phyloP scores from a whole-genome alignment of 2,888 invertebrate genomes.

The Onchidella celtica region DNA sequence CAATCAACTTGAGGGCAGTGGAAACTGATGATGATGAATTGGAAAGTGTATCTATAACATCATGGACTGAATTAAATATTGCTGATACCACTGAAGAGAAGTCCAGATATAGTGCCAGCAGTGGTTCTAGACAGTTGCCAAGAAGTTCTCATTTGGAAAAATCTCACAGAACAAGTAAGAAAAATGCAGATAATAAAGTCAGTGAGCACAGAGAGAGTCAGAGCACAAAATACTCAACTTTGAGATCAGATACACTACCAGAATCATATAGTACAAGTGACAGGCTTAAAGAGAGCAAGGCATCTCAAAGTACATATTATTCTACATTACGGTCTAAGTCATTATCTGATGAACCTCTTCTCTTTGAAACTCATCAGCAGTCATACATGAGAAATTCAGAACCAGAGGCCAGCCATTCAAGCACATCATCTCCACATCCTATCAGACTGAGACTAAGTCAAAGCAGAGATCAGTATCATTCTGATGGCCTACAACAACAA shows the following conservation, averaged over 20 bases:
- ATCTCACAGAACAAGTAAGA: not conserved
- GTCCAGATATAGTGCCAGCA: not conserved
- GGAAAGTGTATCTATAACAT: not conserved
- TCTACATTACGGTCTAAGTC: constrained; percentile 21
- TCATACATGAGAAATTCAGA: too few species aligned
- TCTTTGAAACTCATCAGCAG: not conserved
- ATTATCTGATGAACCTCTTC: not conserved
- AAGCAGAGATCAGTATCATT: too few species aligned
- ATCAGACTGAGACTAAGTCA: too few species aligned
- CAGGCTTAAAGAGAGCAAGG: not conserved
- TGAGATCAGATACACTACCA: constrained; percentile 20
- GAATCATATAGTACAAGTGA: not conserved
- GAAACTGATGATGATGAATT: not conserved
- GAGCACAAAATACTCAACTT: constrained; percentile 11
- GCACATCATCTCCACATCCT: too few species aligned
- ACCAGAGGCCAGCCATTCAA: too few species aligned
- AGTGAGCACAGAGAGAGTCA: not conserved
- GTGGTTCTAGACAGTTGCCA: not conserved
- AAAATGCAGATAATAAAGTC: not conserved
- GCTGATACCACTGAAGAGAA: constrained; percentile 2
- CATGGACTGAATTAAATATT: not conserved
- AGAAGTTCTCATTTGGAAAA: not conserved
- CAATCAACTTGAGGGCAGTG: not conserved
- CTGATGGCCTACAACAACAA: too few species aligned
- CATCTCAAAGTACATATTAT: constrained; percentile 1